phyloP scores from a whole-genome alignment of 2,888 invertebrate species.

The Notodonta dromedarius region DNA sequence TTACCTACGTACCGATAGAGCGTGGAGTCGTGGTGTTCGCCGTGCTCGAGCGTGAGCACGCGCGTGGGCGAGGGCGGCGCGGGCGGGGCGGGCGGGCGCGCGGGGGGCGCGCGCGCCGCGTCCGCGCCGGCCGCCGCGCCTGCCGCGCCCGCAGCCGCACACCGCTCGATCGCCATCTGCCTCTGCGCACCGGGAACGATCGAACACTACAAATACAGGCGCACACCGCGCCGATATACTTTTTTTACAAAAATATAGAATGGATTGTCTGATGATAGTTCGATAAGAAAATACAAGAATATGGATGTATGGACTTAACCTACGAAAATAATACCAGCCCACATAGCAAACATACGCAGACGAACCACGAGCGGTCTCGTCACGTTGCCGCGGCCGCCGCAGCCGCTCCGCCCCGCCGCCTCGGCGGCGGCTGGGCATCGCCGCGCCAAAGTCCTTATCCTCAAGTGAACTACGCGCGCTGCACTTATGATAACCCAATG shows the following conservation, averaged over 20 bases:
- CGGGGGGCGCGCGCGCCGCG: constrained; percentile 16
- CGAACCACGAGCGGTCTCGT: not conserved
- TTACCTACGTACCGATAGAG: constrained; percentile 78
- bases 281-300: too few species aligned
- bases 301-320: too few species aligned
- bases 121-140: constrained; percentile 17
- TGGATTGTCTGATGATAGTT: too few species aligned
- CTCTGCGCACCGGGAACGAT: constrained; percentile 49
- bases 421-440: not conserved
- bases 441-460: not conserved
- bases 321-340: too few species aligned
- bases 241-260: too few species aligned
- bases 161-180: constrained; percentile 71
- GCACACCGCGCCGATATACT: too few species aligned
- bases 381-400: not conserved
- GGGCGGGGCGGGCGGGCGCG: constrained; percentile 20
- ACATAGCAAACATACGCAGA: not conserved
- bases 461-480: constrained; percentile 18
- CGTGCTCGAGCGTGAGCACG: constrained; percentile 89
- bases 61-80: constrained; percentile 66
- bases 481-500: constrained; percentile 14
- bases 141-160: constrained; percentile 34
- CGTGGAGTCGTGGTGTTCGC: constrained; percentile 90
- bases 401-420: not conserved
- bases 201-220: not conserved